Percentiles rank a stretch among this genome's conserved stretches.
Conservation (phyloP, 2,113 vertebrate species). For the Pseudopipra pipra region DNA sequence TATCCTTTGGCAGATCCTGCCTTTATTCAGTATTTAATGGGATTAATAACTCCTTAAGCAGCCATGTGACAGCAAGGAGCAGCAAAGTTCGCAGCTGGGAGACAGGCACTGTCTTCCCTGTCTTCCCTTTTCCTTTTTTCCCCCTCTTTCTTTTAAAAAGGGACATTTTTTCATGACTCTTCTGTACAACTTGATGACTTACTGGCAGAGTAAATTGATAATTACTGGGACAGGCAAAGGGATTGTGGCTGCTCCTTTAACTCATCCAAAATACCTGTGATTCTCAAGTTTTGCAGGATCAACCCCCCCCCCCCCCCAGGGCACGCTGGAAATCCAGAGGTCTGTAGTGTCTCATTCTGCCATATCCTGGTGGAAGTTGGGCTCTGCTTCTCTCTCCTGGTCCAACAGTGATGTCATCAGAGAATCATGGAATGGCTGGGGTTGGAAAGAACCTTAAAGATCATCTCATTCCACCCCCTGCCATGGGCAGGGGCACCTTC, state of each 20-base stretch:
- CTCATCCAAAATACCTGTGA: neutral
- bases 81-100: neutral
- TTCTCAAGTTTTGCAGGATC: neutral
- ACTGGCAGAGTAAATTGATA: neutral
- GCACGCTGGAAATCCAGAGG: neutral
- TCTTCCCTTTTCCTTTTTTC: neutral
- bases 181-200: neutral
- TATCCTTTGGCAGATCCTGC: conserved; percentile 19
- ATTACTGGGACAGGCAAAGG: neutral
- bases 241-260: neutral
- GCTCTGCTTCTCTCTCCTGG: neutral
- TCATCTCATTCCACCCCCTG: neutral
- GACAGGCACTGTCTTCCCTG: neutral
- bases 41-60: conserved; percentile 41
- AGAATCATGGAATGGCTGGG: neutral
- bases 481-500: neutral
- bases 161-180: neutral
- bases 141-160: neutral
- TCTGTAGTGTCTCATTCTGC: neutral
- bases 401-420: neutral
- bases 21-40: conserved; percentile 19
- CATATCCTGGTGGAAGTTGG: too few species aligned
- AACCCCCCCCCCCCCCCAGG: neutral
- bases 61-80: neutral
- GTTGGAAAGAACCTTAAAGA: neutral